Conservation (phyloP, 2,797 vertebrate species). For the Aphelocoma californica region DNA sequence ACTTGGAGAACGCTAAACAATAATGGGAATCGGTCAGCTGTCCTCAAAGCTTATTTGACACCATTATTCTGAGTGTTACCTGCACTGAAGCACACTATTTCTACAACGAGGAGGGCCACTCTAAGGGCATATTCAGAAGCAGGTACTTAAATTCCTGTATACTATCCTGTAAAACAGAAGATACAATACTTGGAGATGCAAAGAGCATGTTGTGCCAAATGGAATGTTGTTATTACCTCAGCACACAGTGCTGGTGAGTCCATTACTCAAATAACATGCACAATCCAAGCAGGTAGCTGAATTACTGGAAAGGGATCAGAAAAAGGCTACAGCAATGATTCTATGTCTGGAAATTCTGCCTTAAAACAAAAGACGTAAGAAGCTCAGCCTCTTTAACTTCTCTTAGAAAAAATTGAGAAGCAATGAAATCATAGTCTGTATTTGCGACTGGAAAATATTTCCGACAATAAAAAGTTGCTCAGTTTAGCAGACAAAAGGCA, state of each 20-base stretch:
- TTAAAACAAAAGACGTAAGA: neutral
- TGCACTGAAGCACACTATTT: neutral
- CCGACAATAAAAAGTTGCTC: neutral
- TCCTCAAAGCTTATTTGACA: neutral
- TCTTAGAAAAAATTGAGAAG: neutral
- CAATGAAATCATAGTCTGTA: neutral
- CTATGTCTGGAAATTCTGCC: conserved; percentile 34
- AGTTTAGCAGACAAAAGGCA: conserved; percentile 1
- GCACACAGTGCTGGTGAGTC: neutral
- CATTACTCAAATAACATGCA: neutral
- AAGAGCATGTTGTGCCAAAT: neutral
- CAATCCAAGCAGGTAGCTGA: neutral
- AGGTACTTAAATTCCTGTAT: neutral
- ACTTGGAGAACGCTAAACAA: conserved; percentile 11
- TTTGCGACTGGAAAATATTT: conserved; percentile 21
- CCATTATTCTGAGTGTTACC: fast-evolving
- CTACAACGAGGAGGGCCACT: neutral
- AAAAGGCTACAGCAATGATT: conserved; percentile 26
- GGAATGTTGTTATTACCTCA: neutral
- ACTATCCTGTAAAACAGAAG: neutral
- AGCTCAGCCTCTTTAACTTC: neutral
- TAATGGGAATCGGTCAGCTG: neutral
- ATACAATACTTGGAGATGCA: neutral
- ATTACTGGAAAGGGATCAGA: conserved; percentile 12
- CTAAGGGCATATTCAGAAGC: neutral